A percentile compares a stretch with the other conserved stretches of the same genome.
Evolutionary conservation across 2,113 vertebrate species (phyloP).

Genomic region (Leucosticte australis): DNA sequence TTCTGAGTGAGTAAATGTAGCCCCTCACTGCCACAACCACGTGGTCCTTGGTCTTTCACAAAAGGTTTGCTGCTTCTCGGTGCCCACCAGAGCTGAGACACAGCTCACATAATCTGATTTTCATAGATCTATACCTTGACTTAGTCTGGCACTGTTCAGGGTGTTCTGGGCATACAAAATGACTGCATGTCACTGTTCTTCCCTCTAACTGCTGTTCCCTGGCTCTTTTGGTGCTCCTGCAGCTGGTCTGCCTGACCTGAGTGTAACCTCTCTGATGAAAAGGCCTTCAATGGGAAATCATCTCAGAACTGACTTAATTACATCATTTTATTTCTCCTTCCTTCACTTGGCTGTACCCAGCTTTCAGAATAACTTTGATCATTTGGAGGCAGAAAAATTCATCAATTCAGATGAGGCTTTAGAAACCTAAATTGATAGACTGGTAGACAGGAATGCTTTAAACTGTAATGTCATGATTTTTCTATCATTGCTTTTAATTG

Average conservation of each 20-base stretch:
- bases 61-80: neutral
- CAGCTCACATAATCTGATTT: neutral
- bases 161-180: neutral
- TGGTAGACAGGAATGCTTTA: neutral
- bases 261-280: neutral
- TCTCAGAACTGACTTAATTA: neutral
- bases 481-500: neutral
- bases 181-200: neutral
- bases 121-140: neutral
- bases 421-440: neutral
- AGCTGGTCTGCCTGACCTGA: neutral
- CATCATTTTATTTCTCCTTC: neutral
- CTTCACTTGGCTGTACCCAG: neutral
- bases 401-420: neutral
- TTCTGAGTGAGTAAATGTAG: neutral
- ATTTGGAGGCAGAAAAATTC: neutral
- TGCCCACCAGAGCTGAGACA: neutral
- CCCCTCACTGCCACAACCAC: neutral
- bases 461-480: neutral
- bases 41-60: neutral
- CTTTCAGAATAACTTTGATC: neutral
- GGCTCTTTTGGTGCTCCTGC: neutral
- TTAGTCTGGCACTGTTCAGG: neutral
- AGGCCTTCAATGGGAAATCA: neutral
- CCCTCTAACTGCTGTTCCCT: neutral